Evolutionary conservation across 2,888 invertebrate genomes (phyloP), one percentile per base, ranked within the genome.

Genomic region (Noctuana brunneofusca): DNA sequence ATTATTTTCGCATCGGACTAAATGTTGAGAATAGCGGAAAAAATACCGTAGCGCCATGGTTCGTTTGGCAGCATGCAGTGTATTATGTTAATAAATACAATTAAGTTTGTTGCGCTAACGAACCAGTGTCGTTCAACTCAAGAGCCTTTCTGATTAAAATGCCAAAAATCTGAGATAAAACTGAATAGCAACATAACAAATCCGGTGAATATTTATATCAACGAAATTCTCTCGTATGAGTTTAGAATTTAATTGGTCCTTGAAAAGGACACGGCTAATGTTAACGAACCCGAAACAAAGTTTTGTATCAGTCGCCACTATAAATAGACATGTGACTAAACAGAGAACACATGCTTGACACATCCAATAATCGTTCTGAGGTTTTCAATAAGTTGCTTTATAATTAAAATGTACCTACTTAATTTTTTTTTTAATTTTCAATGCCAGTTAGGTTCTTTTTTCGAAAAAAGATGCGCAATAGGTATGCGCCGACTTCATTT

Each of bases 61-160:
- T 83, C 83, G 88, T 81, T 83, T 74, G 56, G 49, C 80, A 71
- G 75, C 76, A 76, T 82, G 82, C 79, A 74, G 80, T 84, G 38
- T 57, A 79, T 83, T 87, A 89, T 89, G 88, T 75, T 88, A 89
- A 89, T 89, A 83, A 80, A 89, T 86, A 84, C 85, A 88, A 88
- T 88, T 86, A 87, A 55, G 73, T 75, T 67, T 71, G 75, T 73
- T 76, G 76, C 75, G 78, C 75, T 80, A 75, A 79, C 78, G 73
- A 75, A 69, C 67, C 65, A 70, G 75, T 75, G 81, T 82, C 87
- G 75, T 86, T 86, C 79, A 87, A 87, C 88, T 80, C 76, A 59
- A 69, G 68, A 72, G 69, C 64, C 65, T 65, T 64, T 65, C 63
- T 60, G 65, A 73, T 71, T 66, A 63, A 65, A 68, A 65, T 65